Base-by-base conservation (phyloP, 2,113 vertebrate species). In the Rhynchomys soricoides region DNA sequence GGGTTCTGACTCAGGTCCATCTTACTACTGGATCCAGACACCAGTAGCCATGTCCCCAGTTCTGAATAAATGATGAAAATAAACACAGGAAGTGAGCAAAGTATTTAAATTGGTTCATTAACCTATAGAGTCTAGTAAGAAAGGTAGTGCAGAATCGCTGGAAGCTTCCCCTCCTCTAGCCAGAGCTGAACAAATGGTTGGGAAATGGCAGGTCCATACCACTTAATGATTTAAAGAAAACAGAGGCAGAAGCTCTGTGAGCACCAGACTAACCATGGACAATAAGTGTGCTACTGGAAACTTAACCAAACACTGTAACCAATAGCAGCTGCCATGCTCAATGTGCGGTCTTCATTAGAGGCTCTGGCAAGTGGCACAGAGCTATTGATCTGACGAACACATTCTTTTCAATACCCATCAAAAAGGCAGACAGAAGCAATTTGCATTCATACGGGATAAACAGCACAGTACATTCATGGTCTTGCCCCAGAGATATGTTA, bases 401-500 rank as follows among this genome's bases (percentile, higher is more conserved):
- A 52, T 93, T 93, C 96, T 96, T 97, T 97, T 97, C 89, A 97
- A 78, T 91, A 79, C 45, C 37, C 62, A 79, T 94, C 79, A 94
- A 52, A 95, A 43, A 93, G 78, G 52, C 90, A 34, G 90, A 90
- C 95, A 96, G 92, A 75, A 89, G 74, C 74, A 92, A 96, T 96
- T 96, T 97, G 94, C 92, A 97, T 96, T 79, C 87, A 73, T 77
- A 52, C 40, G 57, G 90, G 64, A 64, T 95, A 78, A 92, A 97
- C 70, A 85, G 90, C 34, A 75, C 50, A 68, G 86, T 66, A 79
- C 79, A 88, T 90, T 91, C 89, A 85, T 81, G 91, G 83, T 75
- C 92, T 93, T 95, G 82, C 87, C 96, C 92, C 83, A 97, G 90
- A 96, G 95, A 93, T 90, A 95, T 96, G 95, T 83, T 94, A 96